Base-by-base conservation (phyloP, 2,797 vertebrate genomes). In the Pterois miles region DNA sequence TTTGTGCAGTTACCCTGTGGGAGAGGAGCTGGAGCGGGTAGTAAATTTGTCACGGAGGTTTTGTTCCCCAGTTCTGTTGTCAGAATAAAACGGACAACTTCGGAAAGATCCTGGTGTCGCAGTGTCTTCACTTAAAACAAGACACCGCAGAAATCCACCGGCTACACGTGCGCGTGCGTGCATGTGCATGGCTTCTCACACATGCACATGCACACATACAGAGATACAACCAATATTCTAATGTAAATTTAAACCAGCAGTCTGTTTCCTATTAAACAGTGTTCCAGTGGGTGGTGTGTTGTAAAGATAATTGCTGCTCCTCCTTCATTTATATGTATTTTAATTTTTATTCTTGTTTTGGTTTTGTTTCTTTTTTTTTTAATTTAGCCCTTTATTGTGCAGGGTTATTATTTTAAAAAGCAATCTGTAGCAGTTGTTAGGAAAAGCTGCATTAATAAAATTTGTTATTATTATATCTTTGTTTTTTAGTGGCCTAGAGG, bases 261-360 rank as follows among this genome's bases (percentile, higher is more conserved):
- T 29, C 38, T 79, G 23, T 73, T 70, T 63, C 25, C 56, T 23
- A 5, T 86, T 60, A 46, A 54, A 40, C 33, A 50, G 22, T 74
- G 27, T 67, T 58, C 20, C 57, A 33, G 34, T 64, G 68, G 50
- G 25, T 57, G 10, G 40, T 46, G 50, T 65, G 36, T 68, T 81
- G 40, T 71, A 50, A 59, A 77, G 46, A 46, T 82, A 76, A 82
- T 71, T 81, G 12, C 57, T 38, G 50, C 58, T 74, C 46, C 58
- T 72, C 20, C 38, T 57, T 71, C 57, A 43, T 78, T 70, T 62
- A 11, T 76, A 8, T 38, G 9, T n/a, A 66, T 38, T 14, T 71
- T 29, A 2, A 2, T 65, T 53, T 56, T 38, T 38, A 4, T 58
- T 70, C 10, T 23, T 71, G 10, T 38, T 18, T 48, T 64, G 22